phyloP scores from a whole-genome alignment of 2,888 invertebrate species.

The Drosophila formosana region DNA sequence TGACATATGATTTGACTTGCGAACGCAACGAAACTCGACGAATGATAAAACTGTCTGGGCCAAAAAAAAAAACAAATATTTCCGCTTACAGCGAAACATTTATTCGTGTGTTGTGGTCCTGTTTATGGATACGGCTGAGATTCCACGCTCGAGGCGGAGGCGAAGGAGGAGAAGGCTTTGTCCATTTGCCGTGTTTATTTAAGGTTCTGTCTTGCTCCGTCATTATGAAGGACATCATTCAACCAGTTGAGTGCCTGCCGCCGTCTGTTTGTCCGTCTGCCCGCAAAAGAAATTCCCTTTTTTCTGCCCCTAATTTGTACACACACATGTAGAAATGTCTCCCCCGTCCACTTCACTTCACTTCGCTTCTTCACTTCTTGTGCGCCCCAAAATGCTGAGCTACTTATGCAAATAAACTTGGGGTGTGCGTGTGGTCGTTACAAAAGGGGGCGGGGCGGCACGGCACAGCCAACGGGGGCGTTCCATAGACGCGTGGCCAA shows the following conservation, averaged over 20 bases:
- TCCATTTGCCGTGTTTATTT: slow-evolving; percentile 38
- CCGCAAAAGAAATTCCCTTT: slow-evolving; percentile 37
- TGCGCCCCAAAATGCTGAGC: slow-evolving; percentile 46
- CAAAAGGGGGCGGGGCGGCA: background rate
- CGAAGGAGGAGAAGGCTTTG: slow-evolving; percentile 27
- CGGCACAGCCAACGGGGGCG: background rate
- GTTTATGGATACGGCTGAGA: slow-evolving; percentile 3
- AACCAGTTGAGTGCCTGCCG: slow-evolving; percentile 69
- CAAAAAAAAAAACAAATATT: slow-evolving; percentile 70
- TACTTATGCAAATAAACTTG: slow-evolving; percentile 78
- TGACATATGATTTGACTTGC: slow-evolving; percentile 79
- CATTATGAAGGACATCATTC: slow-evolving; percentile 79
- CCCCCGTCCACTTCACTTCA: background rate
- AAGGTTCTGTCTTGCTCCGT: slow-evolving; percentile 52
- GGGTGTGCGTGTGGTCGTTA: slow-evolving; percentile 40
- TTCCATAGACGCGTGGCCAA: background rate
- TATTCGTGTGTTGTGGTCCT: slow-evolving; percentile 7
- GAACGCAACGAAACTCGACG: background rate
- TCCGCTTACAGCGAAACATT: slow-evolving; percentile 53
- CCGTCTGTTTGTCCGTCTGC: slow-evolving; percentile 29
- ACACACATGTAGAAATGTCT: slow-evolving; percentile 49
- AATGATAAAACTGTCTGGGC: slow-evolving; percentile 75
- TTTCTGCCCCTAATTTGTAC: slow-evolving; percentile 67
- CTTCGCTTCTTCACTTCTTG: background rate
- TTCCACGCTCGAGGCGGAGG: background rate